phyloP scores from a whole-genome alignment of 2,113 vertebrate species.

The Vulpes lagopus region DNA sequence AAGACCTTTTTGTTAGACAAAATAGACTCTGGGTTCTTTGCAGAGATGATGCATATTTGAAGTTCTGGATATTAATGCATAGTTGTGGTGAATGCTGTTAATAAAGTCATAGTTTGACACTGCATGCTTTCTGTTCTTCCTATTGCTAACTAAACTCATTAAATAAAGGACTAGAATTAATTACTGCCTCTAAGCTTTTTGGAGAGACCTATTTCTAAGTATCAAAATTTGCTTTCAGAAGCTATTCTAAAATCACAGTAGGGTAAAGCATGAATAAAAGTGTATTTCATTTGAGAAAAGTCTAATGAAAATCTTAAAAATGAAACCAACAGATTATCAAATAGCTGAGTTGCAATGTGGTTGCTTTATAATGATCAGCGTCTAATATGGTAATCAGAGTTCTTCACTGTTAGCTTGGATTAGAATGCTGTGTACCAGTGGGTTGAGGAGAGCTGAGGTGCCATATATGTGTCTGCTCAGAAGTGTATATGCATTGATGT shows the following conservation, averaged over 20 bases:
- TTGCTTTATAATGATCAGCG: background rate
- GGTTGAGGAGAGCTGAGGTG: background rate
- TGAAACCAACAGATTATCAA: background rate
- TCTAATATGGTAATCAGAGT: background rate
- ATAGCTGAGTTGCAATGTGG: background rate
- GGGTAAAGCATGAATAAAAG: background rate
- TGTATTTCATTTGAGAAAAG: background rate
- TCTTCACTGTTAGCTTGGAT: background rate
- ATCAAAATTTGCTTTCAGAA: background rate
- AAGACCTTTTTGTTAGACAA: background rate
- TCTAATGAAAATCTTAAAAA: background rate
- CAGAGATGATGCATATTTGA: background rate
- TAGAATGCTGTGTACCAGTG: background rate
- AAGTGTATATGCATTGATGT: background rate
- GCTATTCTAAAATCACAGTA: background rate
- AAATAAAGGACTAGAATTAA: background rate
- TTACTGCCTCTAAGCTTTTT: background rate
- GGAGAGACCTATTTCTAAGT: background rate
- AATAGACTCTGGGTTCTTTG: background rate
- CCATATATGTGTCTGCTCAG: background rate
- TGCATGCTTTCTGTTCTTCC: background rate
- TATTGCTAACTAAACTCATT: background rate
- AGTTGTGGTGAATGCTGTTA: background rate
- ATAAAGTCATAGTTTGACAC: background rate
- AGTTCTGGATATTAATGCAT: background rate